Evolutionary conservation across 2,888 invertebrate genomes (phyloP), one percentile per base, ranked within the genome.

Genomic region (Esperia sulphurella): DNA sequence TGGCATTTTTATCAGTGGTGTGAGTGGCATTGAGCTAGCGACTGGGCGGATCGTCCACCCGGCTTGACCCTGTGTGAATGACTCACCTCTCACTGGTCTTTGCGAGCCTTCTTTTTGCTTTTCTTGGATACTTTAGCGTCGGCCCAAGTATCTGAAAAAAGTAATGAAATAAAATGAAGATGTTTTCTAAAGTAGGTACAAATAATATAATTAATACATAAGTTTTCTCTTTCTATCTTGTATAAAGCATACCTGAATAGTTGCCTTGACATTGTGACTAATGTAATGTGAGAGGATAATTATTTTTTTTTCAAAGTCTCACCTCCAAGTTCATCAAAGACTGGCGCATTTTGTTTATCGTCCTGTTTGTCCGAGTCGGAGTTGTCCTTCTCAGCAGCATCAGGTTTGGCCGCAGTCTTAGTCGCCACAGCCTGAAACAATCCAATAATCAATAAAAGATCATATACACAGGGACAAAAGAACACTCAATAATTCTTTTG

Each of bases 21-120:
- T 74, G 75, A 76, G 67, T 68, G 73, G 78, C 77, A 80, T 86
- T 85, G 86, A 87, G 85, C 87, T 85, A 83, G 71, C 72, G 73
- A 69, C 70, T 61, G 71, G 68, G 70, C 65, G 53, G 21, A 21
- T 3, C 35, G 40, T 41, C 52, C 58, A 59, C 72, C 73, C 71
- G 52, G 63, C 67, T 61, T 69, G 67, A 72, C 74, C 74, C 73
- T 72, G 69, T 68, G 50, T 57, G 43, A 54, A 49, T 48, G 50
- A 73, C 73, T 75, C 67, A 75, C 74, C 69, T 63, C 71, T 92
- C 91, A 94, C 83, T 93, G 93, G 68, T 94, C 94, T 73, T 93
- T 93, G 71, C 94, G 93, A 52, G 91, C 92, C 87, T 94, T 94
- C 90, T 94, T 95, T 91, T 94, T 95, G 81, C 92, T 91, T 69